Base-by-base conservation (phyloP, 2,113 vertebrate species). In the Micronycteris hirsuta region DNA sequence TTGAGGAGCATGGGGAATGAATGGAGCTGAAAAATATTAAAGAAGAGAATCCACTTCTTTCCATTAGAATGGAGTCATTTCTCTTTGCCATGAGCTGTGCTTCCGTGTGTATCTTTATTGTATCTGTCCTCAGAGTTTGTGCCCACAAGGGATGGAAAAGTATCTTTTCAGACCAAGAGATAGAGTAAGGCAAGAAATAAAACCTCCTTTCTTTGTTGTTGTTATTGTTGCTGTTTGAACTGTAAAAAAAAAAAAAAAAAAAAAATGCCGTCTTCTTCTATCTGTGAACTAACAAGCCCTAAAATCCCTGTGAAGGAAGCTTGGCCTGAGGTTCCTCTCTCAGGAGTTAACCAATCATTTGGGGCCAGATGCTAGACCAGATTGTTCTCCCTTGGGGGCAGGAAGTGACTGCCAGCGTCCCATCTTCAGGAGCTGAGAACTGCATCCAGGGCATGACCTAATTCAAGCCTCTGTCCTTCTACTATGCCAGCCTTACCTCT, bases 401-500 rank as follows among this genome's bases (percentile, higher is more conserved):
- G 95, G 95, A 97, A 91, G 93, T 91, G 97, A 97, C 92, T 97
- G 98, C 98, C 98, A 98, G 97, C 94, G 97, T 98, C 94, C 96
- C 95, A 65, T 82, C 95, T 97, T 97, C 96, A 90, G 97, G 89
- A 94, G 95, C 87, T 93, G 97, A 96, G 98, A 97, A 96, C 56
- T 93, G 95, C 97, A 98, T 41, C 24, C 96, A 95, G 98, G 96
- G 82, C 94, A 91, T 98, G 98, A 98, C 98, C 98, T 98, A 98
- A 98, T 98, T 98, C 95, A 63, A 97, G 93, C 95, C 95, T 86
- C 7, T 96, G 93, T 82, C 97, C 76, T 81, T 91, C 95, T 96
- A 93, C 95, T 61, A 78, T 94, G 97, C 97, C 98, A 98, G 92
- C 96, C 96, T 73, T 47, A 92, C 86, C 88, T 98, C 96, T 96